Evolutionary conservation across 2,113 vertebrate species (phyloP).

Genomic region (Plecotus auritus): DNA sequence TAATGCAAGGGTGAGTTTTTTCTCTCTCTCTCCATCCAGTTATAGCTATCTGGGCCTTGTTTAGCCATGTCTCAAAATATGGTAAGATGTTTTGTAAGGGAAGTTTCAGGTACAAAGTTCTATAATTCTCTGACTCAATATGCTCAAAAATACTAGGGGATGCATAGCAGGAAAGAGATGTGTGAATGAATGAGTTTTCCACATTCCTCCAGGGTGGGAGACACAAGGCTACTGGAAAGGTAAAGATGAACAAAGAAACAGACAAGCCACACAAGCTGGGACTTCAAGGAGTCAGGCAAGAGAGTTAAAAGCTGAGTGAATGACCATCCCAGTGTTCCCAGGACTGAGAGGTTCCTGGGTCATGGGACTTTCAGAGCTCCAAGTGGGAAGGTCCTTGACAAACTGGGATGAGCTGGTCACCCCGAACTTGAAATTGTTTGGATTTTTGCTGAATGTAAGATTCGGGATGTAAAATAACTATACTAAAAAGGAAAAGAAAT

Average conservation of each 20-base stretch:
- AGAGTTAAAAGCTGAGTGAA: background rate
- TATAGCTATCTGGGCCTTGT: background rate
- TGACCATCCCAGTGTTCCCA: background rate
- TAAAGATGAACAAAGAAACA: background rate
- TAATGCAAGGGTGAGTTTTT: background rate
- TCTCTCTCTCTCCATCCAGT: background rate
- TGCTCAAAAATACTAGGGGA: background rate
- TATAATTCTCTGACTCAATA: background rate
- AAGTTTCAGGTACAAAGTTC: background rate
- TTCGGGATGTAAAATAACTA: background rate
- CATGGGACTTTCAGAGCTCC: background rate
- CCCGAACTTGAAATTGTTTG: background rate
- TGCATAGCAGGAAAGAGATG: background rate
- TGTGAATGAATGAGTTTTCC: background rate
- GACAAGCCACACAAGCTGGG: background rate
- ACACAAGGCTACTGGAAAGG: background rate
- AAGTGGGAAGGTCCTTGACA: background rate
- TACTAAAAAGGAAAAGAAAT: background rate
- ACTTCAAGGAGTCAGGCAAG: background rate
- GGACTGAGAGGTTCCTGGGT: background rate
- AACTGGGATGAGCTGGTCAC: background rate
- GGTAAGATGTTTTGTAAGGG: background rate
- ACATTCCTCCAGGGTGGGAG: background rate
- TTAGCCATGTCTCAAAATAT: background rate
- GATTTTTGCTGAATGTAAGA: background rate